These are phyloP conservation scores for Ptyas mucosa DNA, from an alignment of 2,113 vertebrate genomes.

Conservation along the genomic window DNA sequence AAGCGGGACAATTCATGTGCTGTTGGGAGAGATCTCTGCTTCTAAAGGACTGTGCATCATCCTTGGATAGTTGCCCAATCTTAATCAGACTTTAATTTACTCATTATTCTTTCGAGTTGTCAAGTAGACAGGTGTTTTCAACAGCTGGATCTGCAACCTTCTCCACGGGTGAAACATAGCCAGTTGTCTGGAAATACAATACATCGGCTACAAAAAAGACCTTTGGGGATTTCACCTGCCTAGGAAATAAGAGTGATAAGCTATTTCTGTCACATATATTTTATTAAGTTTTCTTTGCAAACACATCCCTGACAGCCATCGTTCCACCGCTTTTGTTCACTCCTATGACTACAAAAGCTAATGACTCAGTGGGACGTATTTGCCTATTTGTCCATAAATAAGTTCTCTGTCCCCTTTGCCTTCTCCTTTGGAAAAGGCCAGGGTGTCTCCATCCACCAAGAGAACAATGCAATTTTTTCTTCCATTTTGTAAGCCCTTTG, in stretches of 20 bases:
- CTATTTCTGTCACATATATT: background rate
- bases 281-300: slow-evolving; percentile 12
- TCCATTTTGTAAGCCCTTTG: slow-evolving; percentile 15
- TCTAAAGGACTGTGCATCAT: background rate
- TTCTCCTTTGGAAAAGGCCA: background rate
- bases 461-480: background rate
- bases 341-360: slow-evolving; percentile 4
- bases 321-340: slow-evolving; percentile 21
- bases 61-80: background rate
- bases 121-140: slow-evolving; percentile 24
- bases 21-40: background rate
- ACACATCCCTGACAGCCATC: background rate
- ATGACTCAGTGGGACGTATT: background rate
- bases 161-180: background rate
- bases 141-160: slow-evolving; percentile 15
- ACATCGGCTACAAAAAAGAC: no score
- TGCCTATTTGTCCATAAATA: slow-evolving; percentile 18
- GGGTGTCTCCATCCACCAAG: background rate
- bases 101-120: background rate
- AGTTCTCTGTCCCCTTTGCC: background rate
- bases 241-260: background rate
- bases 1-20: background rate
- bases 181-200: rapidly evolving
- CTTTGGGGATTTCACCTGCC: background rate
- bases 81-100: slow-evolving; percentile 30